Evolutionary conservation across 2,797 vertebrate genomes (phyloP).

Genomic region (Sternarchorhynchus goeldii): DNA sequence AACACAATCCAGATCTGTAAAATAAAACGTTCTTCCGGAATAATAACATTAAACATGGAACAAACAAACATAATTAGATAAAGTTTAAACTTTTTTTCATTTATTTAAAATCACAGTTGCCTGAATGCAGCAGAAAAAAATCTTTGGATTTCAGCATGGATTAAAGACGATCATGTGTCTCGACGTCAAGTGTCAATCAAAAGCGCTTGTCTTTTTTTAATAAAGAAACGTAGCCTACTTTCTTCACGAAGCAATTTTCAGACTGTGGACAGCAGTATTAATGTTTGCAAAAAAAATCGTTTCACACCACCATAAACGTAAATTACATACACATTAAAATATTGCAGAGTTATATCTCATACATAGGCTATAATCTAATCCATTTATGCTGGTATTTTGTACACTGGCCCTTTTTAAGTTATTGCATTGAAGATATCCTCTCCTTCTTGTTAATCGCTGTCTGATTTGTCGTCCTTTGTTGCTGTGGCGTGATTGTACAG

Average conservation of each 20-base stretch:
- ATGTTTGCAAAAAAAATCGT: slow-evolving; percentile 69
- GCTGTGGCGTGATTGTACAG: slow-evolving; percentile 87
- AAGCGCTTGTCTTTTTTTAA: slow-evolving; percentile 66
- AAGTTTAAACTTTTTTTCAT: slow-evolving; percentile 72
- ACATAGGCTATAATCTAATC: slow-evolving; percentile 66
- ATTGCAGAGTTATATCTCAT: slow-evolving; percentile 78
- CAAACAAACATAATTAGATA: slow-evolving; percentile 57
- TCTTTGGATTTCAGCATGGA: slow-evolving; percentile 94
- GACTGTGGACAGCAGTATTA: slow-evolving; percentile 60
- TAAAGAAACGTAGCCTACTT: slow-evolving; percentile 27
- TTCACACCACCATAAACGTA: slow-evolving; percentile 76
- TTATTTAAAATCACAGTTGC: slow-evolving; percentile 82
- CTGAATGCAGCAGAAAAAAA: slow-evolving; percentile 87
- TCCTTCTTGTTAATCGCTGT: slow-evolving; percentile 80
- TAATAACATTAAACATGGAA: slow-evolving; percentile 48
- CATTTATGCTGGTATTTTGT: slow-evolving; percentile 85
- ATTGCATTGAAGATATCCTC: slow-evolving; percentile 77
- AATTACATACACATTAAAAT: slow-evolving; percentile 79
- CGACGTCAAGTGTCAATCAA: slow-evolving; percentile 71
- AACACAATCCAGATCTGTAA: slow-evolving; percentile 20
- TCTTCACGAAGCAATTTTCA: slow-evolving; percentile 62
- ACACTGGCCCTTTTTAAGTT: slow-evolving; percentile 85
- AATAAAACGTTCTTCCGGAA: slow-evolving; percentile 14
- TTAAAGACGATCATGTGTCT: slow-evolving; percentile 53
- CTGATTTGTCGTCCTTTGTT: slow-evolving; percentile 84